These are phyloP conservation scores for Micrasema minimum DNA, from an alignment of 1,140 invertebrate genomes.

Conservation along the genomic window DNA sequence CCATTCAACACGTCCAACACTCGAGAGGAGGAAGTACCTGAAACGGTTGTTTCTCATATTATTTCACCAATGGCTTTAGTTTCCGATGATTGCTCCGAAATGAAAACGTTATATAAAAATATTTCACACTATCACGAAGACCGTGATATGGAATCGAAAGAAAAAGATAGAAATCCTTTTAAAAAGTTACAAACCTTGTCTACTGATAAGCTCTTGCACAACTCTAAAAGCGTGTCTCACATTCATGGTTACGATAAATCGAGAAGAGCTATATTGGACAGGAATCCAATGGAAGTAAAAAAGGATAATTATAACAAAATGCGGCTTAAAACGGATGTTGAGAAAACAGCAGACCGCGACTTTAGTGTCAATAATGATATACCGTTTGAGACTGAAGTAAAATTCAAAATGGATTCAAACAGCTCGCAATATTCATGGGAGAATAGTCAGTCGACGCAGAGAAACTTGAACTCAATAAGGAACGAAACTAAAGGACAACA, in stretches of 20 bases:
- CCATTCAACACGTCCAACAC: neutral
- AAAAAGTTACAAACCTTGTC: conserved; percentile 27
- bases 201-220: conserved; percentile 25
- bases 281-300: neutral
- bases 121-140: conserved; percentile 31
- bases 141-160: conserved; percentile 47
- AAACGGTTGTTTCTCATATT: neutral
- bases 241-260: conserved; percentile 46
- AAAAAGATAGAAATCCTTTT: conserved; percentile 39
- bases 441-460: neutral
- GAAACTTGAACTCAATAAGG: neutral
- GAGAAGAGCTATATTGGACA: conserved; percentile 37
- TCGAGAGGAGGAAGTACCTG: neutral
- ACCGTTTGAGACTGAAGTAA: conserved; percentile 33
- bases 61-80: conserved; percentile 31
- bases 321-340: neutral
- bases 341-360: neutral
- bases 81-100: conserved; percentile 47
- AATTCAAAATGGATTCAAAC: conserved; percentile 34
- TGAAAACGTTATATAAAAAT: conserved; percentile 30
- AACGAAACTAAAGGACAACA: conserved; percentile 14
- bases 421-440: neutral
- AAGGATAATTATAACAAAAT: neutral
- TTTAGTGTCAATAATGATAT: conserved; percentile 13
- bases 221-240: conserved; percentile 34